Percentiles rank a stretch among this genome's conserved stretches.
phyloP scores from a whole-genome alignment of 2,113 vertebrate genomes.

The Cynopterus brachyotis region DNA sequence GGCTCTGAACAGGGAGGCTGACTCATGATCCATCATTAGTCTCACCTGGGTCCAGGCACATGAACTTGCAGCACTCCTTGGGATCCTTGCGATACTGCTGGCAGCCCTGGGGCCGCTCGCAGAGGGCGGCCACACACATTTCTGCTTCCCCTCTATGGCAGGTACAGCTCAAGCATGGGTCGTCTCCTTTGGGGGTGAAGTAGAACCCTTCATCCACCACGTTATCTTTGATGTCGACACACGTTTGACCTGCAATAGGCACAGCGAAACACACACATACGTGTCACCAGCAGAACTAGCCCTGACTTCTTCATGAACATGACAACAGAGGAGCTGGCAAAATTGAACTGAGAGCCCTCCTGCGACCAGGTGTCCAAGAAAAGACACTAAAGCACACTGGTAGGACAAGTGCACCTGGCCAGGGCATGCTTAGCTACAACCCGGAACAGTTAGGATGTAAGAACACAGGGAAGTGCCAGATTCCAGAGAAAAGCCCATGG shows the following conservation, averaged over 20 bases:
- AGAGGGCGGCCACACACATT: conserved; percentile 97
- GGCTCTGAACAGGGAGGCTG: neutral
- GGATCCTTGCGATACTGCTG: conserved; percentile 97
- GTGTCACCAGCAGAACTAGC: neutral
- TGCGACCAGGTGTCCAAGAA: neutral
- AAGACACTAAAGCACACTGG: neutral
- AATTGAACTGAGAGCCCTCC: neutral
- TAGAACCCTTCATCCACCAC: conserved; percentile 98
- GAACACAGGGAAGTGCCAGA: neutral
- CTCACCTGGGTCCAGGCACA: conserved; percentile 95
- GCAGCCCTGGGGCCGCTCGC: conserved; percentile 96
- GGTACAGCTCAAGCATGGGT: conserved; percentile 97
- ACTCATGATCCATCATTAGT: neutral
- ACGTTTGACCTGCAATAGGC: conserved; percentile 91
- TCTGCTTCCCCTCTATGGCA: conserved; percentile 97
- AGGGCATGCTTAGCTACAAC: neutral
- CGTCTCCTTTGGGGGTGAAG: conserved; percentile 98
- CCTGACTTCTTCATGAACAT: neutral
- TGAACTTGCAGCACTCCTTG: conserved; percentile 99
- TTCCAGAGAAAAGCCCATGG: neutral
- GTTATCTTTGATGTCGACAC: conserved; percentile 98
- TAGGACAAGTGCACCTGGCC: neutral
- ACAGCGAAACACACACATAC: neutral
- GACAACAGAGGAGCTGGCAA: neutral
- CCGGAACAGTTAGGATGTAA: neutral